Base-by-base conservation (phyloP, 2,888 invertebrate species). In the Entomobrya multifasciata region DNA sequence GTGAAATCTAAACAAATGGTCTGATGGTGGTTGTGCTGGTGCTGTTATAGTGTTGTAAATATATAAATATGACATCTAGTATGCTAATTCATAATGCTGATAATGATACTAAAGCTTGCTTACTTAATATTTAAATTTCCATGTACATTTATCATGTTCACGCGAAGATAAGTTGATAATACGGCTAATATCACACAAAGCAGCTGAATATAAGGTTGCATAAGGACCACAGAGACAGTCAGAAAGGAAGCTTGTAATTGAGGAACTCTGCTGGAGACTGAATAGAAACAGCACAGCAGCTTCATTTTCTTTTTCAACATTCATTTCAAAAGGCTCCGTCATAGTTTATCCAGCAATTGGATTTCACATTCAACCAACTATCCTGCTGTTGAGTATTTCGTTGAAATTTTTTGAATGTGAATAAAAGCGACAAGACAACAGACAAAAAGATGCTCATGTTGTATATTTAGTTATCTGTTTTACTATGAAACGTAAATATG, bases 211-310 rank as follows among this genome's bases (percentile, higher is more conserved):
- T 10, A 13, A 49, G n/a, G n/a, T n/a, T n/a, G n/a, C n/a, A 41
- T 55, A 30, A 52, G n/a, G 17, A 30, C 62, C 49, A 80, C 52
- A 65, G 36, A 81, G 30, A 80, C 65, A 67, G 67, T 67, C 13
- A 80, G n/a, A 80, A 67, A 80, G 79, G 79, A 67, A 80, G 57
- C 67, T 27, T 70, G 70, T 70, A 70, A 81, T 70, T 81, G 81
- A 81, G 81, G 30, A 81, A 36, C 81, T n/a, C 81, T 52, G 81
- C 70, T 81, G 81, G 81, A 81, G 81, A 70, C n/a, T n/a, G n/a
- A n/a, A n/a, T n/a, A n/a, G 57, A 55, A 36, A 60, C 30, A 62
- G 62, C 76, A 76, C 47, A n/a, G n/a, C n/a, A n/a, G n/a, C n/a
- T 78, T 62, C 27, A 49, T 44, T 60, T 47, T 36, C 60, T 62